Base-by-base conservation (phyloP, 1,140 invertebrate genomes). In the Asbolus verrucosus region DNA sequence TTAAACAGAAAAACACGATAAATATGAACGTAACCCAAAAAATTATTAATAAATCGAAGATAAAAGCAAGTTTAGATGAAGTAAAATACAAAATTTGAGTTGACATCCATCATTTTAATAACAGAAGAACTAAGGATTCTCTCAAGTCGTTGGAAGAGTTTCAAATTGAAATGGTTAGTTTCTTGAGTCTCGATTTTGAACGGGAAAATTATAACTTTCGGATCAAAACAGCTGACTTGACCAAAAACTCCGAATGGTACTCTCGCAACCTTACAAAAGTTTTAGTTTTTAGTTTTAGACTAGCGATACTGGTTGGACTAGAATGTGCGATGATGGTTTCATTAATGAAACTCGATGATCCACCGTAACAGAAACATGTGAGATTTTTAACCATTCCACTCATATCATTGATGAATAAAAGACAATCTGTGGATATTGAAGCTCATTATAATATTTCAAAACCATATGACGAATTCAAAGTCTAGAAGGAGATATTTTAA, bases 301-400 rank as follows among this genome's bases (percentile, higher is more conserved):
- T 11, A 21, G 46, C 4, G 24, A 3, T 16, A 19, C 21, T 6
- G 1, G 4, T 14, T 1, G 43, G 1, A 13, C 6, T 1, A 38
- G 62, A 14, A 1, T 15, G 8, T 65, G 62, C 38, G 19, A 24
- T 3, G 62, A 39, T 14, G 16, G 14, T 46, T 65, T 65, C 13
- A 30, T 65, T 0, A 13, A 43, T 15, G 62, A 39, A 0, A 39
- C 38, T 16, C 9, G 30, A 13, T 65, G 62, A 39, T 24, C 18
- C 24, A 8, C 3, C 24, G 24, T 27, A 8, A 30, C 4, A 14
- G 9, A 30, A 3, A n/a, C 21, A 4, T 65, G 62, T 16, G 19
- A 27, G 27, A 2, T 13, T 30, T 16, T 54, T 27, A 5, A 24
- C 1, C 1, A 27, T n/a, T 54, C 46, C 11, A 18, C 41, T n/a